A percentile compares a stretch with the other conserved stretches of the same genome.
Evolutionary conservation across 2,113 vertebrate species (phyloP).

Genomic region (Stomatorhinus ivindoensis): DNA sequence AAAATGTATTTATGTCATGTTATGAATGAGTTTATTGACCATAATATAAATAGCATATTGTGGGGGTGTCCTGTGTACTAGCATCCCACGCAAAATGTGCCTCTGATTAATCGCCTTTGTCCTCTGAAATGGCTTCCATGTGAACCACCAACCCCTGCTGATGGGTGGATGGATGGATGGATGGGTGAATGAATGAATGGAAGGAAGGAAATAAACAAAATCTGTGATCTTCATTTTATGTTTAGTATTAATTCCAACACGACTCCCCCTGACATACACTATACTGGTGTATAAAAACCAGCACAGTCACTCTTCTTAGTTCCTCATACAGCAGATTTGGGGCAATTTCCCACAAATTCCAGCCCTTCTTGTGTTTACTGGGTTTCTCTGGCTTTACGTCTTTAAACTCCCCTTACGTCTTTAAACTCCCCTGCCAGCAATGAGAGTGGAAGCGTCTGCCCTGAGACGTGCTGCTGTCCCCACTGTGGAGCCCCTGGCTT

Average conservation of each 20-base stretch:
- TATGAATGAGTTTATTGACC: neutral
- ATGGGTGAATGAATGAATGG: neutral
- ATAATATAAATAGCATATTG: neutral
- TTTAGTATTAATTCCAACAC: neutral
- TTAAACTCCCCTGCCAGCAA: too few relatives aligned
- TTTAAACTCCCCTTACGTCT: too few relatives aligned
- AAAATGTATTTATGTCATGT: neutral
- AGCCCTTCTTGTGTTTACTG: too few relatives aligned
- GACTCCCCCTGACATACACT: neutral
- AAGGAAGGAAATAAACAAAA: neutral
- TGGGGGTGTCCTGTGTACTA: neutral
- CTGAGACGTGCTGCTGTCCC: too few relatives aligned
- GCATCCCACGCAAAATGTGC: neutral
- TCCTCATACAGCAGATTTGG: too few relatives aligned
- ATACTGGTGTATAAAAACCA: neutral
- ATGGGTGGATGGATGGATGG: neutral
- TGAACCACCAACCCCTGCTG: neutral
- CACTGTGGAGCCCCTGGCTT: too few relatives aligned
- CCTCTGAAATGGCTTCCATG: neutral
- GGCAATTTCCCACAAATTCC: too few relatives aligned
- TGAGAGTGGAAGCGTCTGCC: too few relatives aligned
- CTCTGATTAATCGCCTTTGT: neutral
- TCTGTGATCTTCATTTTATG: neutral
- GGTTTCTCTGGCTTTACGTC: too few relatives aligned
- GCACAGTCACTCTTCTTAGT: neutral